Evolutionary conservation across 2,888 invertebrate genomes (phyloP), one percentile per base, ranked within the genome.

Genomic region (Hermodice carunculata): DNA sequence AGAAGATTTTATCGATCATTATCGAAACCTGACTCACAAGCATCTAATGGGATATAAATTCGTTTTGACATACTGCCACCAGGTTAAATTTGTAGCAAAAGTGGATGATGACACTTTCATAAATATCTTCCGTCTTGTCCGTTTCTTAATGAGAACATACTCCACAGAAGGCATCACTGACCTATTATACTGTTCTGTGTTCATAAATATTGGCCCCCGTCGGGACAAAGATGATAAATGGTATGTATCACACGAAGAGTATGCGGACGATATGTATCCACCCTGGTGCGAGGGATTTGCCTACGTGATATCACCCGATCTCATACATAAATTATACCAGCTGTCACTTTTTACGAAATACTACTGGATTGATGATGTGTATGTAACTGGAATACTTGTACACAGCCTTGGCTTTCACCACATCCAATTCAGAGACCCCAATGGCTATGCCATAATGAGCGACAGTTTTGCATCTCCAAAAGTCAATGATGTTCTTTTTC

Each of bases 41-140:
- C 77, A 82, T 61, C 69, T 85, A 17, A 81, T 82, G 52, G 51
- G 77, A 5, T 49, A 48, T 14, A 43, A 79, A 59, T 85, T 84
- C 85, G 74, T 80, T 0, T 67, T 73, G 3, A 74, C 71, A 34
- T 75, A 74, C 61, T 85, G 85, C 66, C 74, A 69, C n/a, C 67
- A 77, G 32, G 81, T 80, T 1, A 75, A 76, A 51, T 84, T 37
- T 28, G 28, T 63, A 5, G 48, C 40, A 3, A 63, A 63, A 57
- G 49, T 32, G 14, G 63, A 63, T 46, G 85, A 85, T 65, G 85
- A 85, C 53, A 80, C 80, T 0, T 76, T 83, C 61, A 76, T 85
- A n/a, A 81, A 85, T 53, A 66, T 78, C 81, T 82, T 93, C 28
- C 90, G 90, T 73, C 88, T 89, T 69, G 84, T 91, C 34, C 54